Conservation (phyloP, 2,797 vertebrate genomes). For the Tamandua tetradactyla region DNA sequence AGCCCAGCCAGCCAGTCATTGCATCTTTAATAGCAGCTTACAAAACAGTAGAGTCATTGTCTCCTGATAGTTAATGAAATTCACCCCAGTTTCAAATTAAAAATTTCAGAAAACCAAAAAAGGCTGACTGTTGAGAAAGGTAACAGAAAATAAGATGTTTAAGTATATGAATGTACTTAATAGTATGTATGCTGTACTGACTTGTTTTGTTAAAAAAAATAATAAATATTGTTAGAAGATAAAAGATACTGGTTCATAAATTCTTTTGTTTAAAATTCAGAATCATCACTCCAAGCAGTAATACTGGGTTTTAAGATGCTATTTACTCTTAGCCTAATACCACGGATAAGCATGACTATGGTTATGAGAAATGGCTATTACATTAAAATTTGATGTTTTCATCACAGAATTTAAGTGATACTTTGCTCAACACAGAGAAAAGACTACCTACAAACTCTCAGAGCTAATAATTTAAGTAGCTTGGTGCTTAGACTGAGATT, state of each 20-base stretch:
- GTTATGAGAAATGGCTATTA: not conserved
- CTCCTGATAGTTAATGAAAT: not conserved
- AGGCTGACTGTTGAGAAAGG: not conserved
- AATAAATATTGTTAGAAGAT: not conserved
- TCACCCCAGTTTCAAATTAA: not conserved
- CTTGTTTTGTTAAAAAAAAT: not conserved
- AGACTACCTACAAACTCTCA: not conserved
- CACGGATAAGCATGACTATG: not conserved
- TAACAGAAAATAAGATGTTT: not conserved
- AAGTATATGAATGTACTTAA: not conserved
- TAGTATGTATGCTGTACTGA: not conserved
- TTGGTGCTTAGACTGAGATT: not conserved
- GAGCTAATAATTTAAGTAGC: not conserved
- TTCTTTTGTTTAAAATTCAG: not conserved
- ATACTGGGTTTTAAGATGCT: not conserved
- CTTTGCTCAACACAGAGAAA: not conserved
- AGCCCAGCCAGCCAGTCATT: not conserved
- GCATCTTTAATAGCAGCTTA: not conserved
- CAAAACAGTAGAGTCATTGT: not conserved
- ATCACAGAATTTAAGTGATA: not conserved
- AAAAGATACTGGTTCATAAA: not conserved
- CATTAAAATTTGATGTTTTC: slow-evolving; percentile 1
- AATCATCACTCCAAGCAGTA: not conserved
- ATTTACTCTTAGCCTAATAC: slow-evolving; percentile 20
- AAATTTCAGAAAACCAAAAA: not conserved